These are phyloP conservation scores for Eupithecia tripunctaria DNA, from an alignment of 2,888 invertebrate genomes.

Conservation along the genomic window DNA sequence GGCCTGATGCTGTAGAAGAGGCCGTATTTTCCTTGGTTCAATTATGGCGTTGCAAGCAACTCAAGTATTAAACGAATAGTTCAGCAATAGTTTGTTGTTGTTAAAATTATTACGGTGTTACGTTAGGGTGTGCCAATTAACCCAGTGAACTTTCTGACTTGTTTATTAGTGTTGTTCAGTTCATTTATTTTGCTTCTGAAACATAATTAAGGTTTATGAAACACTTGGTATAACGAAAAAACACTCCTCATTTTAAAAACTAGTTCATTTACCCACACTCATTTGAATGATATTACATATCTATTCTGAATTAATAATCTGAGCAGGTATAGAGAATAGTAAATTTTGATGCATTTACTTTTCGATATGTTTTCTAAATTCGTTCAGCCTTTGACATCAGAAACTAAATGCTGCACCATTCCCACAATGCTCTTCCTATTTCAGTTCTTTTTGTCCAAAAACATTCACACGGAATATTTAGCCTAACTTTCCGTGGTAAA, in stretches of 20 bases:
- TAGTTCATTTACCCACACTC: too few relatives aligned
- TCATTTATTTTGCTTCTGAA: neutral
- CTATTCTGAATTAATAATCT: too few relatives aligned
- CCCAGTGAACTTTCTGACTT: neutral
- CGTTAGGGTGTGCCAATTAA: slow-evolving; percentile 4
- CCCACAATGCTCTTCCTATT: neutral
- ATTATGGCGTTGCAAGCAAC: slow-evolving; percentile 65
- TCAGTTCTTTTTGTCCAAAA: neutral
- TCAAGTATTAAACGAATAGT: slow-evolving; percentile 62
- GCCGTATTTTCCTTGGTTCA: slow-evolving; percentile 62
- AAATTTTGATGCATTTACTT: too few relatives aligned
- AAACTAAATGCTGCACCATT: neutral
- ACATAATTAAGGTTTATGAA: neutral
- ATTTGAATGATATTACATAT: too few relatives aligned
- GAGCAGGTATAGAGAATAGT: too few relatives aligned
- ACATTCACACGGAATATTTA: slow-evolving; percentile 3
- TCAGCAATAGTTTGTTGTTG: slow-evolving; percentile 41
- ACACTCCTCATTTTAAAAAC: neutral
- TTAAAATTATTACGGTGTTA: neutral
- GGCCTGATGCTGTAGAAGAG: slow-evolving; percentile 43
- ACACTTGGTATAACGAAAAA: neutral
- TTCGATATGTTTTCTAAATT: neutral
- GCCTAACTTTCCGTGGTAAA: slow-evolving; percentile 20
- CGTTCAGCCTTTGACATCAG: neutral
- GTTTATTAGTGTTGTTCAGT: neutral